These are phyloP conservation scores for Takifugu bimaculatus DNA, from an alignment of 2,113 vertebrate genomes.

Conservation along the genomic window DNA sequence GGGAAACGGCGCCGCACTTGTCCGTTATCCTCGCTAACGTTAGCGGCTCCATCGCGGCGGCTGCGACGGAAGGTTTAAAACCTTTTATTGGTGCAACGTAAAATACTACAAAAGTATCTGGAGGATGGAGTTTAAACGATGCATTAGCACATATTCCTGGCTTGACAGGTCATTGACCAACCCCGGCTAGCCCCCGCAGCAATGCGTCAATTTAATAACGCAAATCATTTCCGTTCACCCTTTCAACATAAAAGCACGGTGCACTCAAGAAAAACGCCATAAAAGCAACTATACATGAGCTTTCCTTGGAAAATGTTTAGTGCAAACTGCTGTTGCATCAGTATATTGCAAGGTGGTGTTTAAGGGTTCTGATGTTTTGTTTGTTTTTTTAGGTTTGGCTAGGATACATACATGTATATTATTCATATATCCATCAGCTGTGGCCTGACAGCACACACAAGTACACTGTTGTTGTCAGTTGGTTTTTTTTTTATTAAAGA, in stretches of 20 bases:
- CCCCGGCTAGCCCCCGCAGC: not conserved
- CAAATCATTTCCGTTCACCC: not conserved
- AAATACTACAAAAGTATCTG: not conserved
- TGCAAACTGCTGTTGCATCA: too few relatives aligned
- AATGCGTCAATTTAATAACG: not conserved
- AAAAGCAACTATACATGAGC: too few relatives aligned
- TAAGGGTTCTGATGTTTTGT: too few relatives aligned
- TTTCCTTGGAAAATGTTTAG: too few relatives aligned
- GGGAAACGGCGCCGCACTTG: not conserved
- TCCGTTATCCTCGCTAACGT: not conserved
- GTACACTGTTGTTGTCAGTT: too few relatives aligned
- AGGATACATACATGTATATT: too few relatives aligned
- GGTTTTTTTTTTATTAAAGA: too few relatives aligned
- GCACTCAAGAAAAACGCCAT: too few relatives aligned
- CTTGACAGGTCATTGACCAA: not conserved
- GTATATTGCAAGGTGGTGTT: too few relatives aligned
- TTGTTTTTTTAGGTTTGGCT: too few relatives aligned
- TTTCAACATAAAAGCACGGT: not conserved
- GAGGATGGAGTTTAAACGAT: not conserved
- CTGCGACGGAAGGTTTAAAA: constrained; percentile 2
- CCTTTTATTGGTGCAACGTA: not conserved
- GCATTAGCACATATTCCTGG: not conserved
- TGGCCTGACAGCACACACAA: too few relatives aligned
- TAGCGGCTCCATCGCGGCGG: constrained; percentile 5
- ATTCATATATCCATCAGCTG: too few relatives aligned